Base-by-base conservation (phyloP, 1,140 invertebrate species). In the Capitella teleta region DNA sequence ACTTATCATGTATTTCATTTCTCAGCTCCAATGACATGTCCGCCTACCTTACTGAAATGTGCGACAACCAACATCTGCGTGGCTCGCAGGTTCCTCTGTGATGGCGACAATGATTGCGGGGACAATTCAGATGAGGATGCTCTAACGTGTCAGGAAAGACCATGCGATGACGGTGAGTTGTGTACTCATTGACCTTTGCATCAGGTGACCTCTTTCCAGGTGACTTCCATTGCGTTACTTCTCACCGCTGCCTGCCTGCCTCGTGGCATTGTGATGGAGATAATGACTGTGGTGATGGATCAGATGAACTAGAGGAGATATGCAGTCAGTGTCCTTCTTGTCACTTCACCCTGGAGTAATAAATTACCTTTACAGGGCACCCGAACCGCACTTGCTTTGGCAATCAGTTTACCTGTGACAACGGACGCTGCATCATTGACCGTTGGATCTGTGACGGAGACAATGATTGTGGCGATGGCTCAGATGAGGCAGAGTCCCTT, bases 381-480 rank as follows among this genome's bases (percentile, higher is more conserved):
- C 55, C 51, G 23, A 88, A 87, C n/a, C 78, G 89, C 56, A 94
- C 89, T 1, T 97, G 93, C 64, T 93, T 91, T 57, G 87, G 90
- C 0, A 90, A 94, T 68, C 72, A 91, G 28, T 79, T 77, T 57
- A 61, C 65, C 25, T 79, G 77, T 57, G 61, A 84, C 51, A 95
- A 93, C 68, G 82, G 72, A 2, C 56, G 58, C 53, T 98, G 93
- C 68, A 95, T 98, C 45, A 87, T 88, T 0, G 81, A 80, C 53
- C 86, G 90, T 64, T 96, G 90, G 89, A 73, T 96, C 0, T 98
- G 92, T 68, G 92, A 96, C 66, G 90, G 90, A 0, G 90, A 94
- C 67, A 87, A 90, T 0, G 91, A 95, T 64, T 95, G 92, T 69
- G 86, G 93, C 0, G 91, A 95, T 67, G 89, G 90, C 0, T 89